phyloP scores from a whole-genome alignment of 2,113 vertebrate species.

The Vulpes vulpes region DNA sequence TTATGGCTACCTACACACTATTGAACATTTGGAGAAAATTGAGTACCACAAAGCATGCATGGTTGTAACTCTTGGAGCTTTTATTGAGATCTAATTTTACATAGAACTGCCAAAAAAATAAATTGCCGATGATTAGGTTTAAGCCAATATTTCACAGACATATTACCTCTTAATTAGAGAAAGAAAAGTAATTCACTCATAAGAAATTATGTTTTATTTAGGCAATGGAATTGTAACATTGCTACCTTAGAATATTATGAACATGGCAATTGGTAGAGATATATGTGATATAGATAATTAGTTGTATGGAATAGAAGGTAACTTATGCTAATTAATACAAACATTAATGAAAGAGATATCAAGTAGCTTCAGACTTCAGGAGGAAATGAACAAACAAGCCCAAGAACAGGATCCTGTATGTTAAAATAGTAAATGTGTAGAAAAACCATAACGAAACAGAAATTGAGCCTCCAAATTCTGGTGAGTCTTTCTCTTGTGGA shows the following conservation, averaged over 20 bases:
- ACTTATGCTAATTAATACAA: not conserved
- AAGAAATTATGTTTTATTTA: not conserved
- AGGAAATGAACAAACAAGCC: not conserved
- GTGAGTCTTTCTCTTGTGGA: not conserved
- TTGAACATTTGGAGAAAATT: slow-evolving; percentile 1
- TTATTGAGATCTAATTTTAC: not conserved
- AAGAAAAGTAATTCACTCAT: not conserved
- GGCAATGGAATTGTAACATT: not conserved
- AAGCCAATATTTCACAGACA: not conserved
- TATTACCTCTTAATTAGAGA: not conserved
- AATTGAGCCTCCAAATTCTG: not conserved
- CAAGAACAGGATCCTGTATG: not conserved
- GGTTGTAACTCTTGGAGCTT: not conserved
- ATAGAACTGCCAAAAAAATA: not conserved
- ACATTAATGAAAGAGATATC: not conserved
- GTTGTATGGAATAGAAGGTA: not conserved
- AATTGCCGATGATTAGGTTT: slow-evolving; percentile 9
- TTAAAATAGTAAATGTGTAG: not conserved
- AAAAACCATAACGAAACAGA: not conserved
- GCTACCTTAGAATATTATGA: not conserved
- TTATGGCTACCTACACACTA: not conserved
- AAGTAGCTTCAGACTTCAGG: not conserved
- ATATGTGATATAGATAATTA: not conserved
- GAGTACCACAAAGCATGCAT: not conserved
- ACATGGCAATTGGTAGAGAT: not conserved